Evolutionary conservation across 2,113 vertebrate genomes (phyloP).

Genomic region (Isichthys henryi): DNA sequence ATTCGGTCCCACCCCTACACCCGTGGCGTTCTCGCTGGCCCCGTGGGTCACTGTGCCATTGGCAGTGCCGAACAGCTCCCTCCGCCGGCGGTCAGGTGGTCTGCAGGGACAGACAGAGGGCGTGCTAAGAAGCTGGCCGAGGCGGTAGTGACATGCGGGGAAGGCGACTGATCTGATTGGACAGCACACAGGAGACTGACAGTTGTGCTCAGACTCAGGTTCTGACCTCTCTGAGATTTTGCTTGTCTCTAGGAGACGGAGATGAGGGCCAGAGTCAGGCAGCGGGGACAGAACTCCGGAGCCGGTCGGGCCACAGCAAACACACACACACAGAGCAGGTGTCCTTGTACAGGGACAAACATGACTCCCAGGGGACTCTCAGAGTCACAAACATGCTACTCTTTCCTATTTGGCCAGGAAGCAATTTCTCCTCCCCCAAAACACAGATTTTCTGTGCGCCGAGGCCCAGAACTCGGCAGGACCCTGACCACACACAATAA

Average conservation of each 20-base stretch:
- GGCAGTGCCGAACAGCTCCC: constrained; percentile 69
- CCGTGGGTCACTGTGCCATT: constrained; percentile 64
- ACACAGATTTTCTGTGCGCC: neutral
- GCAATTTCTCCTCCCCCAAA: neutral
- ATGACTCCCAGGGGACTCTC: too few relatives aligned
- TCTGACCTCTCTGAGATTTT: neutral
- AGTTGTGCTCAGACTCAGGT: neutral
- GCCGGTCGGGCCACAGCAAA: neutral
- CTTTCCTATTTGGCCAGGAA: too few relatives aligned
- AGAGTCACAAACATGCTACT: neutral
- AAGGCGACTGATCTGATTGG: neutral
- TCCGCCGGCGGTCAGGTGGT: constrained; percentile 74
- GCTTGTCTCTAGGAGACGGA: neutral
- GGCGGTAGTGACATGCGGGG: neutral
- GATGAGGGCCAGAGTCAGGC: neutral
- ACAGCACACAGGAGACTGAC: neutral
- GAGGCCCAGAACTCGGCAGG: neutral
- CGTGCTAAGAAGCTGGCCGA: neutral
- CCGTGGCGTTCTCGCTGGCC: constrained; percentile 47
- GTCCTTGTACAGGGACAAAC: neutral
- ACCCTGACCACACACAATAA: neutral
- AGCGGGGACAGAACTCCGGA: neutral
- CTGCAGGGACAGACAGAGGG: constrained; percentile 21
- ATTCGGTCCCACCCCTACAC: constrained; percentile 49
- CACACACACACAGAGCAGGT: neutral